Base-by-base conservation (phyloP, 2,888 invertebrate genomes). In the Philonicus albiceps region DNA sequence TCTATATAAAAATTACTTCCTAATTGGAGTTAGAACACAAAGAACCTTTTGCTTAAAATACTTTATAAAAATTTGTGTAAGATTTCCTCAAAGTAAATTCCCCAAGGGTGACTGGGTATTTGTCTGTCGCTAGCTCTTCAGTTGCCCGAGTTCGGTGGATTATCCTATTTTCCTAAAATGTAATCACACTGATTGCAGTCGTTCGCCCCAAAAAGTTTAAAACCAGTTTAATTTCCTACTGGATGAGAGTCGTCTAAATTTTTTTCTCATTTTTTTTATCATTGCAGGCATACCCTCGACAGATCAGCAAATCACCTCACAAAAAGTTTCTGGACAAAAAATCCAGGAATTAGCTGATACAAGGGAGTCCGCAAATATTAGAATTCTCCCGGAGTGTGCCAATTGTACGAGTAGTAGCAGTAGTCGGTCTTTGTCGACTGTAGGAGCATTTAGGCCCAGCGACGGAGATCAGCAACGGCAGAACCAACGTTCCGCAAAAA, bases 341-440 rank as follows among this genome's bases (percentile, higher is more conserved):
- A 84, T 34, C 86, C 86, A 6, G 80, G 86, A 83, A 86, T 88
- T 86, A 88, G 87, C 86, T 87, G 88, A 87, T 86, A 87, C 40
- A 88, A 86, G 73, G 75, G 55, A 76, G 22, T 76, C 49, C 1
- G 34, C 75, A 84, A 84, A 84, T 84, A 84, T 84, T 84, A 84
- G 73, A 84, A 73, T 84, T 84, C 73, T 84, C 73, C 55, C 84
- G 43, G 84, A 84, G 84, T 73, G 84, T 84, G 84, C 84, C 84
- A 84, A 84, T 84, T 84, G 84, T 84, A 43, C 40, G 40, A 43
- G 40, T 43, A 84, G 73, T 27, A 27, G 64, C 64, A 27, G 64
- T 64, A 19, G 19, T 73, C 73, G 30, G 73, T 30, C 55, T 27
- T 53, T 43, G 55, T 37, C 55, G 22, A 11, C 84, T 30, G 53